phyloP scores from a whole-genome alignment of 1,140 invertebrate genomes.

The Camponotus vicinus region DNA sequence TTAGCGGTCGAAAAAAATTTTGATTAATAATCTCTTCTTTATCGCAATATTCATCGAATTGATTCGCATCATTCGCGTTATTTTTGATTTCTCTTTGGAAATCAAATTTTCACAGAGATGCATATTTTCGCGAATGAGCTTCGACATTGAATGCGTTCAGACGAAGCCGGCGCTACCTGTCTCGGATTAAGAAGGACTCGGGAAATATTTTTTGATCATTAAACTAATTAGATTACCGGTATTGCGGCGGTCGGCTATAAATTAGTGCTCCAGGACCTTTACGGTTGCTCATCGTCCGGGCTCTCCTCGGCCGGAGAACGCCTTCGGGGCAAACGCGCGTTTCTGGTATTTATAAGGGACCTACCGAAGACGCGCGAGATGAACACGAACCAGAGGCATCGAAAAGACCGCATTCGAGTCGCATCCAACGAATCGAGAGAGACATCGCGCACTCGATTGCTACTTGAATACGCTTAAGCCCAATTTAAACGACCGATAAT shows the following conservation, averaged over 20 bases:
- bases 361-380: constrained; percentile 15
- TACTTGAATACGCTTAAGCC: neutral
- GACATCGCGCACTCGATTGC: neutral
- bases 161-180: constrained; percentile 37
- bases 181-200: constrained; percentile 62
- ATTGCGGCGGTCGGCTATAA: constrained; percentile 66
- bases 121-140: constrained; percentile 45
- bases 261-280: constrained; percentile 63
- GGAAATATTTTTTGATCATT: constrained; percentile 69
- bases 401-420: constrained; percentile 21
- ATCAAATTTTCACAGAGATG: constrained; percentile 8
- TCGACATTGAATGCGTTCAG: neutral
- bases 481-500: neutral
- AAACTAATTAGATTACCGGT: constrained; percentile 69
- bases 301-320: constrained; percentile 41
- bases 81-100: neutral
- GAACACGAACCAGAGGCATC: neutral
- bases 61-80: neutral
- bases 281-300: constrained; percentile 43
- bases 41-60: neutral
- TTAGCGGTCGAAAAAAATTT: neutral
- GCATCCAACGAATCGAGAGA: neutral
- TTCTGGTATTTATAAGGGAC: constrained; percentile 61
- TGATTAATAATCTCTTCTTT: neutral
- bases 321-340: constrained; percentile 45